Percentiles rank a stretch among this genome's conserved stretches.
Evolutionary conservation across 2,888 invertebrate genomes (phyloP).

Genomic region (Lasioglossum figueresi): DNA sequence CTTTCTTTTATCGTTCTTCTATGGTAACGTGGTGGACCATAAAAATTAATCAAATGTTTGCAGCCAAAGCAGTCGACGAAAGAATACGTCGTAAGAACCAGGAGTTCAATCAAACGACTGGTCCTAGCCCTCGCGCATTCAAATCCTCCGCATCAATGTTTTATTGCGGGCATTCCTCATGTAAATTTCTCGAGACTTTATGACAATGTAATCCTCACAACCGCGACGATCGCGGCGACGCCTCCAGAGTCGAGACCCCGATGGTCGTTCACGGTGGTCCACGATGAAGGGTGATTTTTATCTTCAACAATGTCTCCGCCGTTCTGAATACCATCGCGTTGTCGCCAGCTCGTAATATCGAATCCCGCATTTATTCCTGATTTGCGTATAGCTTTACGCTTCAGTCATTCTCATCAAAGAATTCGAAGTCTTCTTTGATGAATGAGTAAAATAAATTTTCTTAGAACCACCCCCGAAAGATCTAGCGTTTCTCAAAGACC

Average conservation of each 20-base stretch:
- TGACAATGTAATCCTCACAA: constrained; percentile 81
- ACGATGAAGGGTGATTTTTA: constrained; percentile 63
- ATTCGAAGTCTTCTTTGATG: not conserved
- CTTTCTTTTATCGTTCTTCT: not conserved
- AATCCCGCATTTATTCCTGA: constrained; percentile 35
- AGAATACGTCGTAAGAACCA: constrained; percentile 5
- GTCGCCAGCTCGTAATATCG: constrained; percentile 41
- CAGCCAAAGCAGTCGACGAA: not conserved
- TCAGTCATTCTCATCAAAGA: not conserved
- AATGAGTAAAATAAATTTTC: not conserved
- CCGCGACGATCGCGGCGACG: constrained; percentile 66
- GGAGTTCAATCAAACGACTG: constrained; percentile 55
- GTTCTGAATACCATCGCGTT: constrained; percentile 31
- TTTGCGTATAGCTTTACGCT: constrained; percentile 1
- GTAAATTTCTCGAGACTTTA: constrained; percentile 80
- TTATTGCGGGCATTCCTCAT: constrained; percentile 79
- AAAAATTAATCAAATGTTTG: constrained; percentile 6
- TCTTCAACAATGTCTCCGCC: constrained; percentile 35
- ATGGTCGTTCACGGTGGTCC: constrained; percentile 57
- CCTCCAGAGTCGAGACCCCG: constrained; percentile 43
- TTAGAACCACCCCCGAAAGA: not conserved
- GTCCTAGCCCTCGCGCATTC: constrained; percentile 65
- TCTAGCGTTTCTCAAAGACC: not conserved
- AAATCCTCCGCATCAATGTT: constrained; percentile 78
- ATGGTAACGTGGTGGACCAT: not conserved